Conservation (phyloP, 2,888 invertebrate species). For the Pandemis cinnamomeana region DNA sequence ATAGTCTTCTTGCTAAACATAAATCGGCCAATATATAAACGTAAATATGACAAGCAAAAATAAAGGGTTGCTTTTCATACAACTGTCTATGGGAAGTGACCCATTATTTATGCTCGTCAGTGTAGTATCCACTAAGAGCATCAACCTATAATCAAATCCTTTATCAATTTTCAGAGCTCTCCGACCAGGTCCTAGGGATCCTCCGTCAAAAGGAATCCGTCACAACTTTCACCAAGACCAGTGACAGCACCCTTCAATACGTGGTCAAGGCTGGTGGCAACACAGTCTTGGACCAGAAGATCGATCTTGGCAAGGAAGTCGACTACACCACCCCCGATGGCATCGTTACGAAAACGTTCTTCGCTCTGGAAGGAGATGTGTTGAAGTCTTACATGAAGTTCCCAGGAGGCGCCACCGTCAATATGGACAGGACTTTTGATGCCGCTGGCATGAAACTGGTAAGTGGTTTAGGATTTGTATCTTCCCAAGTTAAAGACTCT, state of each 20-base stretch:
- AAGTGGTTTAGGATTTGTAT: constrained; percentile 14
- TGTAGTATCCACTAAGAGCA: too few relatives aligned
- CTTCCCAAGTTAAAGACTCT: too few relatives aligned
- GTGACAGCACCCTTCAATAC: constrained; percentile 43
- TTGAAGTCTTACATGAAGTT: constrained; percentile 39
- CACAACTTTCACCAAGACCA: constrained; percentile 42
- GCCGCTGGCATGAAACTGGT: constrained; percentile 43
- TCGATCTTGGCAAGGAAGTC: constrained; percentile 29
- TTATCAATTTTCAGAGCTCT: constrained; percentile 31
- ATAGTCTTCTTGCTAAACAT: too few relatives aligned
- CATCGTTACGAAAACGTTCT: constrained; percentile 27
- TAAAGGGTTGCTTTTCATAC: too few relatives aligned
- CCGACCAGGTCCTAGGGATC: constrained; percentile 6
- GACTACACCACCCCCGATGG: constrained; percentile 44
- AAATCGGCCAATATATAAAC: too few relatives aligned
- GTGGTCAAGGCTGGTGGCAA: constrained; percentile 27
- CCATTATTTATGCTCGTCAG: too few relatives aligned
- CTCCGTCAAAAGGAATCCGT: constrained; percentile 33
- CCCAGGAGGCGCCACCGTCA: constrained; percentile 33
- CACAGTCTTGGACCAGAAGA: constrained; percentile 36
- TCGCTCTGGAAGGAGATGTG: constrained; percentile 41
- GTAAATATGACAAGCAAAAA: too few relatives aligned
- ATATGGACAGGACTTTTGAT: constrained; percentile 41
- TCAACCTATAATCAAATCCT: neutral
- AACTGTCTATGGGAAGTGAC: too few relatives aligned